Evolutionary conservation across 1,140 invertebrate species (phyloP).

Genomic region (Drosophila miranda): DNA sequence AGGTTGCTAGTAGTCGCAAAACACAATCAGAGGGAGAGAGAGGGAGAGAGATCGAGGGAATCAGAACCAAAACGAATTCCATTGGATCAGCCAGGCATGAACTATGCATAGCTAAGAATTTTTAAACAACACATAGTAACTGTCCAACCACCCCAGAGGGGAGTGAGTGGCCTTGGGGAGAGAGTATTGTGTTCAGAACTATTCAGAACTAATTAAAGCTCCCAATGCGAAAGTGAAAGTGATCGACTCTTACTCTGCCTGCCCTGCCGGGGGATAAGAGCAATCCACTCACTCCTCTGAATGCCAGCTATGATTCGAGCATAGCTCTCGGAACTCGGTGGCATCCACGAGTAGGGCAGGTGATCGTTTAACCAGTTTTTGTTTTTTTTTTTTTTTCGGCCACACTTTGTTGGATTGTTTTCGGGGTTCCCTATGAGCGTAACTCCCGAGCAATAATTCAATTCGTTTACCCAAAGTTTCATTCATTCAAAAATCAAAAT

Average conservation of each 20-base stretch:
- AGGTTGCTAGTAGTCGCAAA: slow-evolving; percentile 8
- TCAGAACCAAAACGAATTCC: slow-evolving; percentile 45
- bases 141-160: background rate
- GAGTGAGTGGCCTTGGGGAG: too few species aligned
- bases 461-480: slow-evolving; percentile 41
- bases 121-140: slow-evolving; percentile 13
- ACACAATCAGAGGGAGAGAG: slow-evolving; percentile 17
- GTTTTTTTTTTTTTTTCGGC: slow-evolving; percentile 1
- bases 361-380: slow-evolving; percentile 45
- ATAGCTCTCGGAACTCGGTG: slow-evolving; percentile 12
- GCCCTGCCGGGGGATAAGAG: slow-evolving; percentile 28
- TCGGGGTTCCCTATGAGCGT: slow-evolving; percentile 29
- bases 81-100: slow-evolving; percentile 62
- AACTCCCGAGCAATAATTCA: slow-evolving; percentile 31
- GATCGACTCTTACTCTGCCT: slow-evolving; percentile 19
- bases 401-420: background rate
- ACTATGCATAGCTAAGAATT: slow-evolving; percentile 68
- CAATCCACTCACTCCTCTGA: slow-evolving; percentile 12
- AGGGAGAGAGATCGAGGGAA: background rate
- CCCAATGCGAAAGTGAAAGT: slow-evolving; percentile 62
- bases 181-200: slow-evolving; percentile 3
- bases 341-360: slow-evolving; percentile 45
- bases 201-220: background rate
- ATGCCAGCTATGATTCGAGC: slow-evolving; percentile 15
- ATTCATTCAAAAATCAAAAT: slow-evolving; percentile 27